Evolutionary conservation across 2,888 invertebrate genomes (phyloP).

Genomic region (Scelioninae gen. 2): DNA sequence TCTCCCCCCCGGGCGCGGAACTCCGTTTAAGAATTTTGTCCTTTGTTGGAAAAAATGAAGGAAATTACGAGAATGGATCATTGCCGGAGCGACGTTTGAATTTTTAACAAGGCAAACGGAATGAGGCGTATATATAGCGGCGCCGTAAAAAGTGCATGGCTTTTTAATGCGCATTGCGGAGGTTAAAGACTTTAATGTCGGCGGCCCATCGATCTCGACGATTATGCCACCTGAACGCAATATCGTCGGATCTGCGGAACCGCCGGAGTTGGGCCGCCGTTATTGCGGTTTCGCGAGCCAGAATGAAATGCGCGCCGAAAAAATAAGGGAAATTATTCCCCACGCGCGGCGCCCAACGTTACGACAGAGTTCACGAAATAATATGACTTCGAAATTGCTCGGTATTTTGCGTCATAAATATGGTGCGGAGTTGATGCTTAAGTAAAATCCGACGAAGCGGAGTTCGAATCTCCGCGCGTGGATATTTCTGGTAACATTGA

Average conservation of each 20-base stretch:
- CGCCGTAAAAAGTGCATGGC: conserved; percentile 27
- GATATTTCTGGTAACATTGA: too few relatives aligned
- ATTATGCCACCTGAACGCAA: conserved; percentile 60
- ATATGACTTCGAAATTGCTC: too few relatives aligned
- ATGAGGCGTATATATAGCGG: conserved; percentile 3
- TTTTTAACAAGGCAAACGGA: conserved; percentile 28
- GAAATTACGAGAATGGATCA: conserved; percentile 20
- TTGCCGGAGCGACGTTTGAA: conserved; percentile 10
- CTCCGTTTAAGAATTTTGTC: background rate
- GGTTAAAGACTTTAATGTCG: conserved; percentile 54
- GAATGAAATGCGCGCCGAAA: conserved; percentile 54
- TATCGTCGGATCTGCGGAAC: conserved; percentile 60
- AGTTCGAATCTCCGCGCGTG: too few relatives aligned
- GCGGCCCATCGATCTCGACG: conserved; percentile 55
- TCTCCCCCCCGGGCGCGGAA: conserved; percentile 2
- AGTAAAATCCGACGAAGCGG: too few relatives aligned
- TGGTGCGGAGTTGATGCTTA: too few relatives aligned
- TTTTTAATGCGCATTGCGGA: conserved; percentile 52
- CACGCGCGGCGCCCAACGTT: too few relatives aligned
- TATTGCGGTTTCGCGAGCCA: conserved; percentile 52
- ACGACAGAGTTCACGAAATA: too few relatives aligned
- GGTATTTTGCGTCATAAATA: too few relatives aligned
- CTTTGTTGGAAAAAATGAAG: conserved; percentile 6
- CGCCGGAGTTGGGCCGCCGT: conserved; percentile 58
- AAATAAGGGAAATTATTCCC: conserved; percentile 21